Evolutionary conservation across 2,888 invertebrate species (phyloP).

Genomic region (Noctuana brunneofusca): DNA sequence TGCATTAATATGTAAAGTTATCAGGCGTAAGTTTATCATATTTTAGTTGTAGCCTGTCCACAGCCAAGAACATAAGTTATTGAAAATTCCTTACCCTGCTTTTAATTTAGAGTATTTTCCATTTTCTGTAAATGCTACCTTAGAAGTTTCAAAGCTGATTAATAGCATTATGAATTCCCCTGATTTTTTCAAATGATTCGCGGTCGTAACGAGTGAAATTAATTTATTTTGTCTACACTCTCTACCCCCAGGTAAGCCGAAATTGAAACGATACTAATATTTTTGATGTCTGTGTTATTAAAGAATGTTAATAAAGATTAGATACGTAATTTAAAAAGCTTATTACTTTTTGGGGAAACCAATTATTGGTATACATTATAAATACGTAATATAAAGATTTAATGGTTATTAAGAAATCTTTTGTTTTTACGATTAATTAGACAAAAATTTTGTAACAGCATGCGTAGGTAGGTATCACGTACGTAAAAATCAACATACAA

Average conservation of each 20-base stretch:
- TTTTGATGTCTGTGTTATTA: constrained; percentile 35
- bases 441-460: too few relatives aligned
- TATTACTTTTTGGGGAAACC: neutral
- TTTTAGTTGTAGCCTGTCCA: neutral
- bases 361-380: too few relatives aligned
- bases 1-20: neutral
- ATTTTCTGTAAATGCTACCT: constrained; percentile 59
- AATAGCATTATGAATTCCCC: constrained; percentile 68
- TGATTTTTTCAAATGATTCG: constrained; percentile 64
- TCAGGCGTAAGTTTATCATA: neutral
- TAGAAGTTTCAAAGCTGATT: constrained; percentile 60
- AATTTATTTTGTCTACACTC: constrained; percentile 61
- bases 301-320: constrained; percentile 2
- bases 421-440: neutral
- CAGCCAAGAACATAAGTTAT: neutral
- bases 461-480: too few relatives aligned
- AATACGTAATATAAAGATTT: too few relatives aligned
- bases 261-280: constrained; percentile 51
- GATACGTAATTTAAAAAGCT: neutral
- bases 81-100: constrained; percentile 31
- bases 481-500: too few relatives aligned
- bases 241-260: constrained; percentile 51
- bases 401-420: neutral
- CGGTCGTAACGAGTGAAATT: constrained; percentile 63
- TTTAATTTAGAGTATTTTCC: constrained; percentile 61